These are phyloP conservation scores for Plestiodon gilberti DNA, from an alignment of 2,113 vertebrate genomes.

Conservation along the genomic window DNA sequence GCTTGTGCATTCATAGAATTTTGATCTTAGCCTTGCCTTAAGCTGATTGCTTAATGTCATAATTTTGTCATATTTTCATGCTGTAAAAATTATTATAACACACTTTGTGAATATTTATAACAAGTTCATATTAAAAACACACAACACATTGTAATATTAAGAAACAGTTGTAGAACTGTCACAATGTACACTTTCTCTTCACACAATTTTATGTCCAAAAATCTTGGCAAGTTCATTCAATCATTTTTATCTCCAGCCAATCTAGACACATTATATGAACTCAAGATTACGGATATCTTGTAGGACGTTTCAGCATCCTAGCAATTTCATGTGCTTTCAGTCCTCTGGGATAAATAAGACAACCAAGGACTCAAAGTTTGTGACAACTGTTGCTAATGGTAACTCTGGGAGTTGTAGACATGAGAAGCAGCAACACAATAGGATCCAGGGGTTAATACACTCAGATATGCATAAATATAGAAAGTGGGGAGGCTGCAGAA, in stretches of 20 bases:
- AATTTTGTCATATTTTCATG: background rate
- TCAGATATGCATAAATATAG: background rate
- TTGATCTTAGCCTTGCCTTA: background rate
- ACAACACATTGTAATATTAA: background rate
- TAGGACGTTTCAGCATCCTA: background rate
- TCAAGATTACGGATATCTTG: background rate
- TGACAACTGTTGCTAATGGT: background rate
- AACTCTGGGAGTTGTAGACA: background rate
- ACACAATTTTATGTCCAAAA: background rate
- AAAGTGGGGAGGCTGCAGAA: background rate
- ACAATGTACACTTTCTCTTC: background rate
- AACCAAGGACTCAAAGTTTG: background rate
- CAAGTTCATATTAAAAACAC: background rate
- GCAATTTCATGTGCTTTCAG: background rate
- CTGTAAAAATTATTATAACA: background rate
- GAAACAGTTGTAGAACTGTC: background rate
- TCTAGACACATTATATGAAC: background rate
- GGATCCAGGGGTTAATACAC: background rate
- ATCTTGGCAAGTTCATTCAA: background rate
- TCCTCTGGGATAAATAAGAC: background rate
- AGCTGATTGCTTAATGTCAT: conserved; percentile 3
- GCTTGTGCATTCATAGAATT: background rate
- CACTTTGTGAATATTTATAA: background rate
- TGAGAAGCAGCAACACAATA: background rate
- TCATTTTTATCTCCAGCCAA: background rate